A percentile compares a stretch with the other conserved stretches of the same genome.
Conservation (phyloP, 2,113 vertebrate species). For the Syrrhaptes paradoxus region DNA sequence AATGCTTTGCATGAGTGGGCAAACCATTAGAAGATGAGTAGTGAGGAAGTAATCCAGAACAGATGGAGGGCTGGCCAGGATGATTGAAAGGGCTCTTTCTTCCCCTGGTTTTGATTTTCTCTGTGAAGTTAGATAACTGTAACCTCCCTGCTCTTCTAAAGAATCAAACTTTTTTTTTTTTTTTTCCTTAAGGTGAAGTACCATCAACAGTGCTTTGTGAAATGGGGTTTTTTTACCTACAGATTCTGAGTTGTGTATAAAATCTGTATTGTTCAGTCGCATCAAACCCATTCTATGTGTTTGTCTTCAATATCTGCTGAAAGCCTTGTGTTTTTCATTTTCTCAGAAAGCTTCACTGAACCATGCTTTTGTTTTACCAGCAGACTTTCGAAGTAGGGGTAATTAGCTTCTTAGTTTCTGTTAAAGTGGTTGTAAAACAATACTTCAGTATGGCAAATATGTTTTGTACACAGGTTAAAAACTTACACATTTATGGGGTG, state of each 20-base stretch:
- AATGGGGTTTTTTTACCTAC: not conserved
- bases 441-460: not conserved
- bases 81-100: not conserved
- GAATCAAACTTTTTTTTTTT: not conserved
- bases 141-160: not conserved
- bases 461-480: not conserved
- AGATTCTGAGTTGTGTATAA: not conserved
- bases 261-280: not conserved
- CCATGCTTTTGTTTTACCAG: not conserved
- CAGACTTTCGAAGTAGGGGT: not conserved
- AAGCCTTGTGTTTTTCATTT: not conserved
- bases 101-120: conserved; percentile 14
- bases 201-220: not conserved
- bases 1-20: not conserved
- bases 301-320: not conserved
- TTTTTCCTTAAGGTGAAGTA: not conserved
- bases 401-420: not conserved
- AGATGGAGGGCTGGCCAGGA: not conserved
- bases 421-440: not conserved
- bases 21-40: not conserved
- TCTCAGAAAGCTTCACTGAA: not conserved
- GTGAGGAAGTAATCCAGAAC: not conserved
- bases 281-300: not conserved
- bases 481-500: not conserved
- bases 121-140: not conserved